Base-by-base conservation (phyloP, 64 coral and sea anemone genomes). In the Orbicella faveolata region DNA sequence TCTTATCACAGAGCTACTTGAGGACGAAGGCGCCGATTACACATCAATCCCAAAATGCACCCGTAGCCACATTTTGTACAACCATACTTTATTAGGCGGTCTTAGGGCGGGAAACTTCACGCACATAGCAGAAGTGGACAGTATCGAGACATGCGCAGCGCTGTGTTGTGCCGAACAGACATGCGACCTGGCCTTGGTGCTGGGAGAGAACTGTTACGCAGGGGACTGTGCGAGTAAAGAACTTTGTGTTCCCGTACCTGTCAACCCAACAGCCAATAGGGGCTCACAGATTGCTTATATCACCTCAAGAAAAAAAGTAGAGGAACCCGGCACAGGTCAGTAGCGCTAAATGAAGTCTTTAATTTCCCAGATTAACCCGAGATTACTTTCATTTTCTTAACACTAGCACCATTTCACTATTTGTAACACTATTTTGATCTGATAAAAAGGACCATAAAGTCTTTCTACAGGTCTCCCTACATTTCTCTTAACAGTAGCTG, bases 91-190 rank as follows among this genome's bases (percentile, higher is more conserved):
- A 25, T 88, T 70, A 55, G 97, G 97, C 20, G 97, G 97, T 41
- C 94, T 99, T n/a, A 86, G 97, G 18, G 94, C 97, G 36, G 97
- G 97, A 74, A 99, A 99, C 88, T 99, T 99, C 52, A 95, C 97
- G 9, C 89, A 95, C 34, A 93, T 99, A 57, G 94, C 94, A 14
- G 94, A 99, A 44, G 97, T 99, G 19, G 97, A 99, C 74, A 99
- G 94, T 21, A 99, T 99, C 76, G 94, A 99, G 94, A 99, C 94
- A 78, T 99, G 97, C 74, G 97, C 97, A 62, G 97, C 97, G 3
- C 81, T 99, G 19, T 99, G 97, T 52, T 99, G 97, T 52, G 94
- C 94, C 17, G 97, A 99, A 66, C 90, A 90, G 14, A 99, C 91
- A 72, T 99, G 97, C 55, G 94, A 99, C 75, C 78, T 99, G 34